Percentiles rank a stretch among this genome's conserved stretches.
Conservation (phyloP, 2,797 vertebrate species). For the Molossus alvarezi region DNA sequence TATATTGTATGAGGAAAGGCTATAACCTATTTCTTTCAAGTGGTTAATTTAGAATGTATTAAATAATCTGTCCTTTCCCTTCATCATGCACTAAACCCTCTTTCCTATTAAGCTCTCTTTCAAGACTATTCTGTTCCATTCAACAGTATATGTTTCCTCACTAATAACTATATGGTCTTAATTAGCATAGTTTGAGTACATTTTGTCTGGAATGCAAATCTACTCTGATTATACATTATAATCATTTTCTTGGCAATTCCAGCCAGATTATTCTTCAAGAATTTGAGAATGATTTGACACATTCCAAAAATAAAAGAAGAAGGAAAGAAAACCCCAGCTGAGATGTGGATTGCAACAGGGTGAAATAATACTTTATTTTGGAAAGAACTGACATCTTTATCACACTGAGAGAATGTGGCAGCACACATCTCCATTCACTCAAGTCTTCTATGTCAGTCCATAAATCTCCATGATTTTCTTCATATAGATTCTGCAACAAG, state of each 20-base stretch:
- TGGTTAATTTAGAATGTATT: constrained; percentile 46
- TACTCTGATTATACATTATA: constrained; percentile 78
- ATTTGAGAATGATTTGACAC: constrained; percentile 79
- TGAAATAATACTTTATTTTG: constrained; percentile 69
- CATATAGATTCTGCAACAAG: constrained; percentile 65
- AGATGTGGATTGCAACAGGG: constrained; percentile 46
- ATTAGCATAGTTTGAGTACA: constrained; percentile 52
- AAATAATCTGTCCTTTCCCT: constrained; percentile 7
- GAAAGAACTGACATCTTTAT: constrained; percentile 48
- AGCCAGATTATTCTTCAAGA: constrained; percentile 75
- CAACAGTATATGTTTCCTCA: not conserved
- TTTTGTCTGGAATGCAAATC: constrained; percentile 79
- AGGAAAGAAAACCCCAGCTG: constrained; percentile 35
- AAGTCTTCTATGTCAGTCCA: constrained; percentile 53
- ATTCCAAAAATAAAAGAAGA: constrained; percentile 62
- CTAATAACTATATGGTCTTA: constrained; percentile 63
- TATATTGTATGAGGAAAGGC: not conserved
- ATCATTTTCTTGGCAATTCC: constrained; percentile 78
- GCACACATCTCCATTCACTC: not conserved
- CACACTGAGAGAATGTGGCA: constrained; percentile 23
- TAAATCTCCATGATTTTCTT: constrained; percentile 69
- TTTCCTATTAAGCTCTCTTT: constrained; percentile 11
- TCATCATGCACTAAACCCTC: not conserved
- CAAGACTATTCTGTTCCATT: constrained; percentile 46
- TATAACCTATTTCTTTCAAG: constrained; percentile 53